Percentiles rank a stretch among this genome's conserved stretches.
Evolutionary conservation across 2,888 invertebrate species (phyloP).

Genomic region (Meta bourneti): DNA sequence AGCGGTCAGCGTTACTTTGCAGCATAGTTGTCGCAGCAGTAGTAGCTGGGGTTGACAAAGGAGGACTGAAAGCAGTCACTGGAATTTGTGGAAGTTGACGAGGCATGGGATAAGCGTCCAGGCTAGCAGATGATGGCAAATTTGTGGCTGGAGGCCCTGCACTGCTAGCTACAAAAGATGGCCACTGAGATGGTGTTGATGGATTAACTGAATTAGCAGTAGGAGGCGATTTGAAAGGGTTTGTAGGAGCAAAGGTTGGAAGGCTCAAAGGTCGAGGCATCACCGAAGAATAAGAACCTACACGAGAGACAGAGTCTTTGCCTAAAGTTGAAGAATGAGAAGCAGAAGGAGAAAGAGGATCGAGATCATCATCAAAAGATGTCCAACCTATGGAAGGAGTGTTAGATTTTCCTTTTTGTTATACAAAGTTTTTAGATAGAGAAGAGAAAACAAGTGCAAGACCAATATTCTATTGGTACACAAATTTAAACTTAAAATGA

Average conservation of each 20-base stretch:
- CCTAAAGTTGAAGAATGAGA: constrained; percentile 62
- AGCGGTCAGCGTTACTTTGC: constrained; percentile 93
- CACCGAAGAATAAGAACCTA: constrained; percentile 38
- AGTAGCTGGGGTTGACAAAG: constrained; percentile 56
- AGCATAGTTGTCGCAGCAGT: constrained; percentile 64
- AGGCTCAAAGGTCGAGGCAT: constrained; percentile 73
- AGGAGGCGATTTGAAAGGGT: constrained; percentile 63
- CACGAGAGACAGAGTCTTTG: constrained; percentile 65
- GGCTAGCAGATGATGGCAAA: constrained; percentile 58
- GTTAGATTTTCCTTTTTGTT: constrained; percentile 4
- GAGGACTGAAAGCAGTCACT: constrained; percentile 24
- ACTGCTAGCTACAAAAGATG: constrained; percentile 74
- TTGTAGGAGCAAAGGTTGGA: constrained; percentile 72
- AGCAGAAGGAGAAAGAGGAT: constrained; percentile 71
- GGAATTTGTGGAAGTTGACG: not conserved
- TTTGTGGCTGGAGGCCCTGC: constrained; percentile 24
- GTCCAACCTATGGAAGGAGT: constrained; percentile 76
- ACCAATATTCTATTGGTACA: not conserved
- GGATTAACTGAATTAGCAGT: constrained; percentile 20
- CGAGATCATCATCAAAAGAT: constrained; percentile 76
- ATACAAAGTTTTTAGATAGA: not conserved
- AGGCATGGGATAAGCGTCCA: constrained; percentile 66
- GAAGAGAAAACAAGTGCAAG: not conserved
- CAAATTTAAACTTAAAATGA: not conserved
- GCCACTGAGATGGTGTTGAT: constrained; percentile 76